phyloP scores from a whole-genome alignment of 1,140 invertebrate species.

The Lordiphosa clarofinis region DNA sequence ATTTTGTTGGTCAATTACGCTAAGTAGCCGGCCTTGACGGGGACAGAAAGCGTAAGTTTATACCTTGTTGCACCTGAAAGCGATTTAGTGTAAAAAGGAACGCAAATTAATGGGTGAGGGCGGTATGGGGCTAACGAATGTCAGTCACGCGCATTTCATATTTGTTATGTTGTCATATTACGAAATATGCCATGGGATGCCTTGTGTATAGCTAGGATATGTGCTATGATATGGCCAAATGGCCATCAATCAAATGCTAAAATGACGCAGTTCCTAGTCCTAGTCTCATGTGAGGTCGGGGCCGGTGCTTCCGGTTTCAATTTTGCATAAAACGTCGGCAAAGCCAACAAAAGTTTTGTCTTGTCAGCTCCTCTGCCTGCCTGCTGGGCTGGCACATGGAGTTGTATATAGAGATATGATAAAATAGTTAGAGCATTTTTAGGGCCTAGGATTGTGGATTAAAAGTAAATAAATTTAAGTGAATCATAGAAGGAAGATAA shows the following conservation, averaged over 20 bases:
- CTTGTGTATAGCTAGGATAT: slow-evolving; percentile 1
- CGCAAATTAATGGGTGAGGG: slow-evolving; percentile 45
- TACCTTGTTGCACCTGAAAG: slow-evolving; percentile 52
- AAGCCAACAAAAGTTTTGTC: slow-evolving; percentile 49
- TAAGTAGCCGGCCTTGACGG: slow-evolving; percentile 34
- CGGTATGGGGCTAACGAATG: slow-evolving; percentile 14
- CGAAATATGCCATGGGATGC: slow-evolving; percentile 40
- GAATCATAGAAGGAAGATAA: too few species aligned
- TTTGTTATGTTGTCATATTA: slow-evolving; percentile 63
- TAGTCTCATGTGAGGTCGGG: slow-evolving; percentile 18
- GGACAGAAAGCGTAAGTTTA: slow-evolving; percentile 3
- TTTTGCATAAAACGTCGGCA: slow-evolving; percentile 54
- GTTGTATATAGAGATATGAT: too few species aligned
- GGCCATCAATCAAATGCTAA: slow-evolving; percentile 66
- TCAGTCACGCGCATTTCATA: slow-evolving; percentile 50
- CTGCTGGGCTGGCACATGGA: neutral
- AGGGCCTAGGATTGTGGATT: too few species aligned
- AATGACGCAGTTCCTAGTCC: slow-evolving; percentile 45
- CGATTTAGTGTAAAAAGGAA: slow-evolving; percentile 37
- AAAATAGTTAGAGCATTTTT: too few species aligned
- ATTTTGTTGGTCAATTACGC: slow-evolving; percentile 30
- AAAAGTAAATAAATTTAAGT: too few species aligned
- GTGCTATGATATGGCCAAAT: slow-evolving; percentile 22
- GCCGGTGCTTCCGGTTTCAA: slow-evolving; percentile 53
- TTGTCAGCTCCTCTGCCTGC: slow-evolving; percentile 27